Conservation (phyloP, 2,888 invertebrate species). For the Lithophane leautieri region DNA sequence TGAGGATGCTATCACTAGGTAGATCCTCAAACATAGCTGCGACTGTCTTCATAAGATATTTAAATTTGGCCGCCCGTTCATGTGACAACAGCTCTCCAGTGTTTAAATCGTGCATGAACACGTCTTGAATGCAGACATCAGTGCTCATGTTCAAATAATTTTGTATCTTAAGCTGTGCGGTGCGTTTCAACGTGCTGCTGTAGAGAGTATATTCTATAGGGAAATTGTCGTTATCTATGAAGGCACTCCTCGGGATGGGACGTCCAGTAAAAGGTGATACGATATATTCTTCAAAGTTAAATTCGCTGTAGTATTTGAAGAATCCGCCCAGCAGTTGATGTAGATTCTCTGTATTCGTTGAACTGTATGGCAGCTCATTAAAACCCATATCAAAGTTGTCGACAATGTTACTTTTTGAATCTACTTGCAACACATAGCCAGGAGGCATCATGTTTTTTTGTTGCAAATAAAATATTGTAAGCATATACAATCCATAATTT, state of each 20-base stretch:
- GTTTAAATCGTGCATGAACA: constrained; percentile 15
- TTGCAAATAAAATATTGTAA: constrained; percentile 67
- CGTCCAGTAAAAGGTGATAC: constrained; percentile 33
- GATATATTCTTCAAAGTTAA: constrained; percentile 47
- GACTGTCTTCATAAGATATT: constrained; percentile 18
- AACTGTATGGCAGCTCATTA: constrained; percentile 20
- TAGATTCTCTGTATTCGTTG: constrained; percentile 20
- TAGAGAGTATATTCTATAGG: constrained; percentile 46
- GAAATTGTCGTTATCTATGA: constrained; percentile 24
- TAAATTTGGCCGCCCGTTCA: constrained; percentile 15
- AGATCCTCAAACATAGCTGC: constrained; percentile 25
- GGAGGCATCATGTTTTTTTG: constrained; percentile 44
- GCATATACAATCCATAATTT: constrained; percentile 25
- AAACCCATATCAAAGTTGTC: constrained; percentile 24
- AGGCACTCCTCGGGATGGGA: constrained; percentile 28
- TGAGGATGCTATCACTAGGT: constrained; percentile 30
- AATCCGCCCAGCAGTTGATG: constrained; percentile 60
- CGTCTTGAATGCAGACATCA: constrained; percentile 30
- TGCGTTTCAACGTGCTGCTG: constrained; percentile 6
- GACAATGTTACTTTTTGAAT: neutral
- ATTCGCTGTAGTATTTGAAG: constrained; percentile 61
- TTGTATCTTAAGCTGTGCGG: neutral
- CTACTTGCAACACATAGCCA: constrained; percentile 10
- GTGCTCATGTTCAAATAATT: neutral
- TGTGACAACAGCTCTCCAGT: neutral